phyloP scores from a whole-genome alignment of 2,888 invertebrate species.

The Pediacus dermestoides region DNA sequence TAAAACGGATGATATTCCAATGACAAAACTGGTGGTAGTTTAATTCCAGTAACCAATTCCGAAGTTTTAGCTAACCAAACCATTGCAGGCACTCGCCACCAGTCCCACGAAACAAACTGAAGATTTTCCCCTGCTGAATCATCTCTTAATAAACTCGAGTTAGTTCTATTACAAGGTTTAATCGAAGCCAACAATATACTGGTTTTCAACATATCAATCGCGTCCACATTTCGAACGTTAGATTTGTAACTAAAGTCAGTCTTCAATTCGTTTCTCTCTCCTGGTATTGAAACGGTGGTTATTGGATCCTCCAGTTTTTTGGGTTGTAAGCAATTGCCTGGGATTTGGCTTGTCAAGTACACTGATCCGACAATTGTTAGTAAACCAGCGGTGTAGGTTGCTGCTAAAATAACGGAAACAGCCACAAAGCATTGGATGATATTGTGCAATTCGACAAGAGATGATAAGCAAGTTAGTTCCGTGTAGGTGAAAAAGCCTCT shows the following conservation, averaged over 20 bases:
- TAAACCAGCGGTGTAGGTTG: conserved; percentile 60
- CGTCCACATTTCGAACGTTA: conserved; percentile 27
- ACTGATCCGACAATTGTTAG: conserved; percentile 60
- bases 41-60: no score
- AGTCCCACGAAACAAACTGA: conserved; percentile 45
- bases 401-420: conserved; percentile 57
- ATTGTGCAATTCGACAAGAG: conserved; percentile 50
- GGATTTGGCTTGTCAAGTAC: conserved; percentile 53
- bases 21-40: no score
- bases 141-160: conserved; percentile 10
- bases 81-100: conserved; percentile 48
- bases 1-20: conserved; percentile 8
- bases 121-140: conserved; percentile 16
- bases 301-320: conserved; percentile 17
- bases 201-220: conserved; percentile 43
- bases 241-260: conserved; percentile 9
- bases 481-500: conserved; percentile 83
- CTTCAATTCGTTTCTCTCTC: background rate
- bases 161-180: conserved; percentile 19
- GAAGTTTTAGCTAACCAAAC: conserved; percentile 46
- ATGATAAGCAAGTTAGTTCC: conserved; percentile 63
- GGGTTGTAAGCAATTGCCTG: conserved; percentile 48
- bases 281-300: background rate
- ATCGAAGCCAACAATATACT: conserved; percentile 44
- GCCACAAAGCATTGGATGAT: conserved; percentile 53